Evolutionary conservation across 53 echinoderm and acorn worm species (phyloP), one percentile per base, ranked within the genome.

Genomic region (Echinarachnius parma): DNA sequence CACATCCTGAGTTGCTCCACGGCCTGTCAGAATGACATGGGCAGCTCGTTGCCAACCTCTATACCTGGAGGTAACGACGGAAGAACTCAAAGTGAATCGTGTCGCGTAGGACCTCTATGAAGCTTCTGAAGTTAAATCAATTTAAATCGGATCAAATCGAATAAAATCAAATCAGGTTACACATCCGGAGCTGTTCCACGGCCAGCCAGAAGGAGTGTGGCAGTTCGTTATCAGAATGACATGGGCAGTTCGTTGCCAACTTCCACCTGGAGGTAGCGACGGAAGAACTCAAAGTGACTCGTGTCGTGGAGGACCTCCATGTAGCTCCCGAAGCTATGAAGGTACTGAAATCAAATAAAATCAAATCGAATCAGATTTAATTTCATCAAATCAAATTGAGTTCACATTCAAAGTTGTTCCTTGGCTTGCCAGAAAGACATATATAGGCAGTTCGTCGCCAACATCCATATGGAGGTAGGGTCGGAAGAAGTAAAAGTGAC

Each of bases 281-380:
- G 93, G 80, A 98, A 87, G 66, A 87, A 98, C 61, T 98, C 98
- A 23, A 88, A 48, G 58, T 98, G 92, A 46, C 85, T 57, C 53
- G 31, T 39, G 46, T 98, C 91, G 11, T 92, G 86, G 8, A 98
- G 62, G 16, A 98, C 86, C 21, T 98, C 98, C 76, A 86, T 83
- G 72, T 92, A 92, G 35, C 61, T 72, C 59, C 98, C 92, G 60
- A n/a, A n/a, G n/a, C 98, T 69, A 86, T 83, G 72, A 98, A 92
- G 35, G 59, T 72, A 52, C 98, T 98, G 60, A n/a, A n/a, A n/a
- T n/a, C n/a, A n/a, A n/a, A n/a, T n/a, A n/a, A n/a, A n/a, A n/a
- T n/a, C n/a, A n/a, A n/a, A n/a, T n/a, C n/a, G n/a, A n/a, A n/a
- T n/a, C n/a, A n/a, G n/a, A n/a, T n/a, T n/a, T n/a, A n/a, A n/a